phyloP scores from a whole-genome alignment of 2,113 vertebrate genomes.

The Nothoprocta pentlandii region DNA sequence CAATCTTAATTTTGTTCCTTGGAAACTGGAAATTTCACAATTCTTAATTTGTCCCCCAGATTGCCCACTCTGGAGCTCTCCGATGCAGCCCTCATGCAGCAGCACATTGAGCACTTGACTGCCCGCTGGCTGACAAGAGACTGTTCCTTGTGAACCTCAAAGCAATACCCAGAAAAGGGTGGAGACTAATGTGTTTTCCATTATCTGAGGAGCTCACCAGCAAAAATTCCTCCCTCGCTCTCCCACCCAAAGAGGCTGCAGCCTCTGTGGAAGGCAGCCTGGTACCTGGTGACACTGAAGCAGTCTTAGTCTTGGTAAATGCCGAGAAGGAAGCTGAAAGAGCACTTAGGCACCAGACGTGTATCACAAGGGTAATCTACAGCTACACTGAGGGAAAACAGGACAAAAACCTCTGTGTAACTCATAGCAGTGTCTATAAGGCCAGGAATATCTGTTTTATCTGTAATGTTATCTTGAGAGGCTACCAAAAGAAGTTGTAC shows the following conservation, averaged over 20 bases:
- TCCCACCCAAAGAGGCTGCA: background rate
- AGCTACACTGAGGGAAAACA: background rate
- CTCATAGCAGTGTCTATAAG: background rate
- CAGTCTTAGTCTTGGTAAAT: background rate
- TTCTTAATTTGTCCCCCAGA: background rate
- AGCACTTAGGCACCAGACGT: fast-evolving
- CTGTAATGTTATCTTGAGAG: background rate
- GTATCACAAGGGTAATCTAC: fast-evolving
- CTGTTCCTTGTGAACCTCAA: background rate
- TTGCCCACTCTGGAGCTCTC: background rate
- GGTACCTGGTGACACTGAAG: fast-evolving
- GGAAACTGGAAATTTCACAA: background rate
- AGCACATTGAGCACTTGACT: fast-evolving
- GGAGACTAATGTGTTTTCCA: slow-evolving; percentile 14
- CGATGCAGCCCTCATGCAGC: fast-evolving
- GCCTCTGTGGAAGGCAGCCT: background rate
- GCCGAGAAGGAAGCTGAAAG: fast-evolving
- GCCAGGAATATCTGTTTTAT: background rate
- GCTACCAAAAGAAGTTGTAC: background rate
- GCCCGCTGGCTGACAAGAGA: background rate
- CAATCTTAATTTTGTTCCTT: background rate
- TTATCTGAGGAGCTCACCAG: background rate
- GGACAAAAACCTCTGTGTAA: background rate
- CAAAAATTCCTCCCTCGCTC: background rate
- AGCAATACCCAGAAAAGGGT: slow-evolving; percentile 26